Conservation (phyloP, 1,140 invertebrate species). For the Bathynomus jamesi region DNA sequence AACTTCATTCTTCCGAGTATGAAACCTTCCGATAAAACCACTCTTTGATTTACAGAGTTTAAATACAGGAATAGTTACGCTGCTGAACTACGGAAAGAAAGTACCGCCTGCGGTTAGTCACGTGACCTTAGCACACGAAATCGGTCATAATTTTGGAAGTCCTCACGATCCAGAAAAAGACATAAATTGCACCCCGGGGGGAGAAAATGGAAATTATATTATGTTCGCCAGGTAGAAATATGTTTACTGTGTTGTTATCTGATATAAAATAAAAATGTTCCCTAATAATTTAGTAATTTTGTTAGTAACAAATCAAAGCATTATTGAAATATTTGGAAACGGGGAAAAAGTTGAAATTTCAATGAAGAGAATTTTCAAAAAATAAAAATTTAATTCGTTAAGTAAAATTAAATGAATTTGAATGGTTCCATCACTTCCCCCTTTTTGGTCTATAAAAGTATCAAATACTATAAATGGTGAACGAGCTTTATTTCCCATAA, state of each 20-base stretch:
- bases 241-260: neutral
- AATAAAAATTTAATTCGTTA: no score
- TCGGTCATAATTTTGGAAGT: conserved; percentile 95
- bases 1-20: no score
- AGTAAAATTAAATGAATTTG: no score
- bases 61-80: conserved; percentile 96
- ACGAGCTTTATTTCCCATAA: no score
- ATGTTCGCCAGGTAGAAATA: conserved; percentile 76
- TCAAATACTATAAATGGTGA: no score
- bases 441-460: no score
- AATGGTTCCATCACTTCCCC: no score
- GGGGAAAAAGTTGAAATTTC: no score
- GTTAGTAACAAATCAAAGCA: neutral
- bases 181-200: conserved; percentile 58
- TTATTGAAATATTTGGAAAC: neutral
- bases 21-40: no score
- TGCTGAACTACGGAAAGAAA: conserved; percentile 97
- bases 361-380: no score
- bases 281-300: conserved; percentile 45
- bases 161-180: conserved; percentile 87
- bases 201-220: conserved; percentile 91
- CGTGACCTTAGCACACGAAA: conserved; percentile 97
- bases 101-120: conserved; percentile 97
- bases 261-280: neutral
- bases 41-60: no score